Evolutionary conservation across 2,888 invertebrate genomes (phyloP).

Genomic region (Autographa gamma): DNA sequence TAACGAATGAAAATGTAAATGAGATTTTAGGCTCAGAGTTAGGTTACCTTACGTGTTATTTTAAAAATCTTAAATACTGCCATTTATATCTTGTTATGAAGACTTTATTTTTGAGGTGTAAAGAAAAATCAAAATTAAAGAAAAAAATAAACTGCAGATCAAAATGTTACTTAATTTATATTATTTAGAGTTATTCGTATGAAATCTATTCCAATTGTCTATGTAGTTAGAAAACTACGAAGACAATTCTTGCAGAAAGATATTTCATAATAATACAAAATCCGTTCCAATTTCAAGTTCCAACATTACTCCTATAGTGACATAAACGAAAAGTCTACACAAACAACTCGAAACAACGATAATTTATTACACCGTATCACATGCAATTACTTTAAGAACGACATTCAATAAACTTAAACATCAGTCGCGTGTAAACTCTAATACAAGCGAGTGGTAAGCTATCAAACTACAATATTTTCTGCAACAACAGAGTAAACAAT

Average conservation of each 20-base stretch:
- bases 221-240: too few relatives aligned
- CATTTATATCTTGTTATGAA: not conserved
- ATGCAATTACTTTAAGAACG: slow-evolving; percentile 5
- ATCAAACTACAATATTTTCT: slow-evolving; percentile 72
- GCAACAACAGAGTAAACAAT: slow-evolving; percentile 66
- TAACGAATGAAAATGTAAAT: not conserved
- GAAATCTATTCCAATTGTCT: too few relatives aligned
- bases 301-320: not conserved
- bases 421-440: slow-evolving; percentile 47
- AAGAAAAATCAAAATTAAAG: not conserved
- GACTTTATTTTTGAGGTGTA: not conserved
- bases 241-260: too few relatives aligned
- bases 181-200: too few relatives aligned
- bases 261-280: not conserved
- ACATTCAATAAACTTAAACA: slow-evolving; percentile 15
- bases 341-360: not conserved
- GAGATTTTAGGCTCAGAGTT: not conserved
- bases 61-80: not conserved
- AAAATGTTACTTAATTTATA: too few relatives aligned
- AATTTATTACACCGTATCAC: slow-evolving; percentile 8
- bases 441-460: slow-evolving; percentile 68
- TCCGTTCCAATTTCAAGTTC: not conserved
- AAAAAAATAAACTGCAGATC: too few relatives aligned
- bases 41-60: not conserved
- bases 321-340: not conserved